Evolutionary conservation across 2,113 vertebrate species (phyloP), one percentile per base, ranked within the genome.

Genomic region (Philantomba maxwellii): DNA sequence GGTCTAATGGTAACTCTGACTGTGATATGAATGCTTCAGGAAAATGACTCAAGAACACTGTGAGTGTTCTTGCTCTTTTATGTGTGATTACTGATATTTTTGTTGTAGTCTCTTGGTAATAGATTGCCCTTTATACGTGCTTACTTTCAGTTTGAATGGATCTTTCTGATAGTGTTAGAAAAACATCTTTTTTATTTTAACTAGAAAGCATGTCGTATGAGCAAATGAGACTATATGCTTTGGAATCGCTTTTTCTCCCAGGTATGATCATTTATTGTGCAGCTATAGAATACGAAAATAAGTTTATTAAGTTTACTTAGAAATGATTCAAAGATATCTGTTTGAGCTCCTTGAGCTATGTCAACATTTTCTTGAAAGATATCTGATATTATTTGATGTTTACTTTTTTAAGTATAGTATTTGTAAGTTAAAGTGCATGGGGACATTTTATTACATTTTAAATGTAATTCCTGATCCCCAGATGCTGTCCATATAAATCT

Each of bases 361-460:
- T 99, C 99, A 99, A 99, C 98, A 98, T 98, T 99, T 99, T 98
- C 98, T 98, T 99, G 98, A 99, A 98, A 98, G 99, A 98, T 99
- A 98, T 97, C 98, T 97, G 97, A 98, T 98, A 98, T 98, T 98
- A 99, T 99, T 98, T 98, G 97, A 98, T 98, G 98, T 99, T 99
- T 99, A 99, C 98, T 98, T 98, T 99, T 99, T 99, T 98, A 99
- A 99, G 98, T 98, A 98, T 95, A 98, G 98, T 98, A 99, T 99
- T 99, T 98, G 98, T 98, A 98, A 99, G 98, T 98, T 98, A 98
- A 98, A 98, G 98, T 98, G 98, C 98, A 98, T 85, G 94, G 98
- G 98, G 98, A 98, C 99, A 99, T 98, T 99, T 99, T 99, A 99
- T 99, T 99, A 98, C 98, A 98, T 99, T 99, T 99, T 98, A 98